Percentiles rank a stretch among this genome's conserved stretches.
Conservation (phyloP, 2,888 invertebrate species). For the Steinernema carpocapsae region DNA sequence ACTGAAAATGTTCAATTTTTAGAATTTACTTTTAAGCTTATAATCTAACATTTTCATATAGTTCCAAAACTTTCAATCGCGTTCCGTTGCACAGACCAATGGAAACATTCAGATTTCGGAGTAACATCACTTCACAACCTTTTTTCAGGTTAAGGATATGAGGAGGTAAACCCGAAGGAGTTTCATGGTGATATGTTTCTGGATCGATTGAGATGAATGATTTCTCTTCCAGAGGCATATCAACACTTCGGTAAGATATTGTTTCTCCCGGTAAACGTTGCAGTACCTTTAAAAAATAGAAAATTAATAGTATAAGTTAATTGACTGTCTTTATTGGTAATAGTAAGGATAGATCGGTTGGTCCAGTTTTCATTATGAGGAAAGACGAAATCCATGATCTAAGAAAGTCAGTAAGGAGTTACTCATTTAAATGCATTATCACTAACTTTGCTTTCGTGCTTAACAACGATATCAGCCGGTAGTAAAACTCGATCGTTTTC, state of each 20-base stretch:
- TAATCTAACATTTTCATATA: background rate
- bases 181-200: conserved; percentile 5
- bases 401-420: background rate
- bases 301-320: background rate
- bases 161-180: conserved; percentile 5
- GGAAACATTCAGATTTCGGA: background rate
- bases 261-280: background rate
- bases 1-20: background rate
- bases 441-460: background rate
- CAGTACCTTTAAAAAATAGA: background rate
- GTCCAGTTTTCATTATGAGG: background rate
- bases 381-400: conserved; percentile 1
- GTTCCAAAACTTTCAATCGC: background rate
- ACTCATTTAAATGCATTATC: background rate
- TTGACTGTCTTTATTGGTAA: background rate
- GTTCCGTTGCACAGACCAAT: background rate
- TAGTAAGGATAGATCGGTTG: background rate
- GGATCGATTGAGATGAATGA: conserved; percentile 13
- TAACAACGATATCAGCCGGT: background rate
- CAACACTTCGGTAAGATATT: background rate
- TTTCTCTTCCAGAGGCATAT: background rate
- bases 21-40: background rate
- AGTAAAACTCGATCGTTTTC: background rate
- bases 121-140: conserved; percentile 4
- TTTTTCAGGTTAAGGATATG: background rate